These are phyloP conservation scores for Acanthornis magna DNA, from an alignment of 2,797 vertebrate species.

Conservation along the genomic window DNA sequence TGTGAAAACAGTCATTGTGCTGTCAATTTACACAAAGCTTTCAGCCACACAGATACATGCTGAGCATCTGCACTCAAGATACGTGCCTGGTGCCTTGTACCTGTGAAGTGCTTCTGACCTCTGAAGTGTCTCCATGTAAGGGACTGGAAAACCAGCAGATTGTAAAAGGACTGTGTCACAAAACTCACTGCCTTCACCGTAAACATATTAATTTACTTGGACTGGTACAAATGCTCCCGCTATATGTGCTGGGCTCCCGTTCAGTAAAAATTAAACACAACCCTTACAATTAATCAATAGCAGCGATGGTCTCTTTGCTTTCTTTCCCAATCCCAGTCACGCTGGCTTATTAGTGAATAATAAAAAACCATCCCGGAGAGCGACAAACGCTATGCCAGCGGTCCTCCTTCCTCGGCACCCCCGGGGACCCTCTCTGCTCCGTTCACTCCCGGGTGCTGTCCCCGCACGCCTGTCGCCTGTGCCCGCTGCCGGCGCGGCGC, in stretches of 20 bases:
- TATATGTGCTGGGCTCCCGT: neutral
- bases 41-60: neutral
- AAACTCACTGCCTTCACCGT: neutral
- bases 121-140: neutral
- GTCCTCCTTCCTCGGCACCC: neutral
- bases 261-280: neutral
- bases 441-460: fast-evolving
- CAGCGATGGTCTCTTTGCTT: neutral
- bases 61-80: neutral
- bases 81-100: neutral
- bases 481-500: neutral
- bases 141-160: neutral
- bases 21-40: neutral
- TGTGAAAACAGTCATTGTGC: neutral
- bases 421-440: neutral
- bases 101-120: neutral
- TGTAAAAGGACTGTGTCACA: neutral
- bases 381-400: neutral
- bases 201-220: neutral
- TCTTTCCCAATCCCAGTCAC: neutral
- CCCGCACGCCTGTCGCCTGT: neutral
- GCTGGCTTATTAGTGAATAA: neutral
- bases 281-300: neutral
- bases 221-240: neutral
- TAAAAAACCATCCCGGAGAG: neutral